Evolutionary conservation across 2,797 vertebrate species (phyloP).

Genomic region (Macropodus opercularis): DNA sequence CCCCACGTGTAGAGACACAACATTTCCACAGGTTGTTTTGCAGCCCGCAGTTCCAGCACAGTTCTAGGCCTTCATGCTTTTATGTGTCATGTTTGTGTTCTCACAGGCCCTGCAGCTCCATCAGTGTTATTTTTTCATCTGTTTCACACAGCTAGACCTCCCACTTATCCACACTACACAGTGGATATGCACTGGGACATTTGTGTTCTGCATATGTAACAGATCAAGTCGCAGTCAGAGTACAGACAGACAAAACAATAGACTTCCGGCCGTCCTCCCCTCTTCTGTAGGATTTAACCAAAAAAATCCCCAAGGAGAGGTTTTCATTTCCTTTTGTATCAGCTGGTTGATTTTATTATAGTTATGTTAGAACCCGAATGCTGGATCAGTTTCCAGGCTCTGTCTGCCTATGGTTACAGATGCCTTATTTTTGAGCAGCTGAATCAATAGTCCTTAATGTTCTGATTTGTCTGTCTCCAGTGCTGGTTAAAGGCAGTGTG

Average conservation of each 20-base stretch:
- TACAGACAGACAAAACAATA: slow-evolving; percentile 71
- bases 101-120: slow-evolving; percentile 45
- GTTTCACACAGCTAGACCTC: slow-evolving; percentile 45
- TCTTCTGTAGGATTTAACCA: slow-evolving; percentile 9
- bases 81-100: slow-evolving; percentile 54
- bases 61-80: slow-evolving; percentile 42
- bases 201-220: slow-evolving; percentile 36
- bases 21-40: no score
- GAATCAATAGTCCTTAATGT: neutral
- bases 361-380: neutral
- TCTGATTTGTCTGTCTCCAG: slow-evolving; percentile 59
- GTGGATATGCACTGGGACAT: slow-evolving; percentile 25
- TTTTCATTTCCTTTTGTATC: slow-evolving; percentile 9
- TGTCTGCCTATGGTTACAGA: slow-evolving; percentile 8
- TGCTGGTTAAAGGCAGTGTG: slow-evolving; percentile 87
- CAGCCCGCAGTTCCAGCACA: slow-evolving; percentile 38
- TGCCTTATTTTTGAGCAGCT: neutral
- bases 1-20: slow-evolving; percentile 5
- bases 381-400: slow-evolving; percentile 12
- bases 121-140: slow-evolving; percentile 50
- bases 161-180: slow-evolving; percentile 34
- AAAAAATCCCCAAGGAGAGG: slow-evolving; percentile 32
- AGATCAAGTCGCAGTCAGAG: slow-evolving; percentile 51
- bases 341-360: neutral
- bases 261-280: neutral